phyloP scores from a whole-genome alignment of 2,797 vertebrate genomes.

The Chrosomus eos region DNA sequence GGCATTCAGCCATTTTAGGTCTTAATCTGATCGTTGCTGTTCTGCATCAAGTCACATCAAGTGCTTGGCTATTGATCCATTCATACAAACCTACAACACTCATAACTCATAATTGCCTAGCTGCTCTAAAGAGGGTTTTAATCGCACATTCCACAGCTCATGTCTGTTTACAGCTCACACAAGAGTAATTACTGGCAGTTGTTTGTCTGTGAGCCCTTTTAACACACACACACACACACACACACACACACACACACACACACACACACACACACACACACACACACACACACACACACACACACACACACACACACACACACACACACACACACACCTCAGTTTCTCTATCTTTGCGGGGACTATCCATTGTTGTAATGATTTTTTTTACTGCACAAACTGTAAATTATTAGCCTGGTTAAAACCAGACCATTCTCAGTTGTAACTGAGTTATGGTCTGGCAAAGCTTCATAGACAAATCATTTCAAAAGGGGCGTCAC shows the following conservation, averaged over 20 bases:
- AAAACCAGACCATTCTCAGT: no score
- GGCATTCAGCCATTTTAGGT: conserved; percentile 16
- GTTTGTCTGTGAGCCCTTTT: neutral
- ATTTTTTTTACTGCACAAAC: no score
- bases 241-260: neutral
- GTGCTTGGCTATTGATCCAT: conserved; percentile 32
- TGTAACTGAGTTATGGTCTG: no score
- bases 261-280: neutral
- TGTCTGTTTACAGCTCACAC: conserved; percentile 1
- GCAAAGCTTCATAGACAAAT: no score
- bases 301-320: no score
- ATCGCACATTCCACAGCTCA: conserved; percentile 22
- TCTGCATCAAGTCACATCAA: conserved; percentile 32
- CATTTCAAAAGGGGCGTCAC: no score
- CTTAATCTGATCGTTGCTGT: conserved; percentile 31
- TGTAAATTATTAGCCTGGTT: no score
- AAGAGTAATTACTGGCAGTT: conserved; percentile 10
- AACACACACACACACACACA: neutral
- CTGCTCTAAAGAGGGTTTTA: conserved; percentile 31
- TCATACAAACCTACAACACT: conserved; percentile 1
- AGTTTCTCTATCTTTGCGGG: no score
- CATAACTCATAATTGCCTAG: conserved; percentile 35
- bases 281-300: no score
- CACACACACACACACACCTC: no score
- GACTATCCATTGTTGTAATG: no score